Evolutionary conservation across 2,888 invertebrate species (phyloP), one percentile per base, ranked within the genome.

Genomic region (Diarsia rubi): DNA sequence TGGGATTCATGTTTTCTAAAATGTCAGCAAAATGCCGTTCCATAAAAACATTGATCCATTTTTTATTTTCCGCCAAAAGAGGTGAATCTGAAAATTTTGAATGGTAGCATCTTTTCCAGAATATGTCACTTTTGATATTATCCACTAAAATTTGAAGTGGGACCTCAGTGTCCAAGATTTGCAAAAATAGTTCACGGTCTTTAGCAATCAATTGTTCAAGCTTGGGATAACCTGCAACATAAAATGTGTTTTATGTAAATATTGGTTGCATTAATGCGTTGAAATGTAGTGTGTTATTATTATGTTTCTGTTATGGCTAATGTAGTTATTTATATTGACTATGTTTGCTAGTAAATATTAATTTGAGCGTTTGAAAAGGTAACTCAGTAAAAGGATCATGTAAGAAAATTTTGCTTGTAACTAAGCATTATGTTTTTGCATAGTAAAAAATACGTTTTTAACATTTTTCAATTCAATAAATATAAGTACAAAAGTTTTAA

Each of bases 1-100:
- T 91, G 47, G 97, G 97, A 88, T 96, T 96, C 90, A 95, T 91
- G 73, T 94, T 95, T 90, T 96, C 96, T 85, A 97, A 91, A 75
- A 96, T 92, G 81, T 96, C 94, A 14, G 95, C 94, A 82, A 94
- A 96, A 88, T 96, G 92, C 8, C 93, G 88, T 88, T 96, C 96
- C 93, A 97, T 93, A 81, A 93, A 96, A 68, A 94, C 88, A 84
- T 95, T 95, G 24, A 96, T 93, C 96, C 95, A 96, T 78, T 90
- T 93, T 85, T 94, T 95, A 47, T 89, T 86, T 62, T 91, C 88
- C 4, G 89, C 74, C 57, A 92, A 77, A 63, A 90, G 75, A 2
- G 95, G 92, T 54, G 88, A 89, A 87, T 94, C 93, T 0, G 85
- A 81, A 94, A 96, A 96, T 82, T 92, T 94, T 0, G 94, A 91